Conservation (phyloP, 2,113 vertebrate species). For the Plecotus auritus region DNA sequence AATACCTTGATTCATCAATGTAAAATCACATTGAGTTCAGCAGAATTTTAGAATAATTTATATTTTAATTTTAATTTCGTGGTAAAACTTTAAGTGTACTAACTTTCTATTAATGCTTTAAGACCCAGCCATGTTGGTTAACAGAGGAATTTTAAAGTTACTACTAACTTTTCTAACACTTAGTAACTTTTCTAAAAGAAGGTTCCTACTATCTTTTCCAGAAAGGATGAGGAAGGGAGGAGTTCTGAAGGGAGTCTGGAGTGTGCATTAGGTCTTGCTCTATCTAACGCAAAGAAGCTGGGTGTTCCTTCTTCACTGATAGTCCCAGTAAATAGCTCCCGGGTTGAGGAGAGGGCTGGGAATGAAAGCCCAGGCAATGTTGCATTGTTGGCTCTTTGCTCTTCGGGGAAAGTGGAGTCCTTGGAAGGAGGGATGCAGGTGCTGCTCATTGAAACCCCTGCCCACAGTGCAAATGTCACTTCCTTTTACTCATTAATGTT, state of each 20-base stretch:
- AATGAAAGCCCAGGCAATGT: background rate
- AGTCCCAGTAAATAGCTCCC: background rate
- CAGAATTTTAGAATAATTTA: background rate
- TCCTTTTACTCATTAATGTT: background rate
- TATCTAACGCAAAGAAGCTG: background rate
- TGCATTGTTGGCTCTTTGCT: background rate
- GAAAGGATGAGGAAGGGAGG: background rate
- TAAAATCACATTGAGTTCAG: background rate
- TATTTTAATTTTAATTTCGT: slow-evolving; percentile 20
- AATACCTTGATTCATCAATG: background rate
- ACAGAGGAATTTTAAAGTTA: background rate
- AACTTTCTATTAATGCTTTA: background rate
- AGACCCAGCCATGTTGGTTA: background rate
- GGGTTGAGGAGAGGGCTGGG: background rate
- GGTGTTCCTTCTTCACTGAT: background rate
- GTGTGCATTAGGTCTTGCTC: background rate
- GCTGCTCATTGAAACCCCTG: background rate
- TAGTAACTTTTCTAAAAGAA: too few relatives aligned
- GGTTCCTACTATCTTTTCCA: background rate
- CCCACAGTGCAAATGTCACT: background rate
- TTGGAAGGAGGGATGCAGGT: background rate
- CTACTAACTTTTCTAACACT: too few relatives aligned
- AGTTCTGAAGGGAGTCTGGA: too few relatives aligned
- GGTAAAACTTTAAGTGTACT: background rate
- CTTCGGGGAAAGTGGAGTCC: background rate